These are phyloP conservation scores for Diprion similis DNA, from an alignment of 1,140 invertebrate genomes.

Conservation along the genomic window DNA sequence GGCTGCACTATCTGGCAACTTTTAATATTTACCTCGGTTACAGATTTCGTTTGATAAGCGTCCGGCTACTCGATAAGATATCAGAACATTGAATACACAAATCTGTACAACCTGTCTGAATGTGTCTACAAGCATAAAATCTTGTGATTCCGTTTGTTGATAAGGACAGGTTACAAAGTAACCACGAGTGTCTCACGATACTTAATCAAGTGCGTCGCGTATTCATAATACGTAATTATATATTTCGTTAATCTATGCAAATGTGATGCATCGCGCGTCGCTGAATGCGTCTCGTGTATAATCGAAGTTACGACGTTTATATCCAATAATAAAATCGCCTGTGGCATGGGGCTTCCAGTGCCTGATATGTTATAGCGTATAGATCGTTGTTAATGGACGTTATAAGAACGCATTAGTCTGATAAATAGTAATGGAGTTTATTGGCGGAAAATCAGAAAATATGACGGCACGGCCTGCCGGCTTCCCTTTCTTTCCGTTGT, in stretches of 20 bases:
- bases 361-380: constrained; percentile 50
- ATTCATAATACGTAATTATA: too few species aligned
- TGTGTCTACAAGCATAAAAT: neutral
- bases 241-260: too few species aligned
- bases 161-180: neutral
- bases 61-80: neutral
- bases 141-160: neutral
- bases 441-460: constrained; percentile 63
- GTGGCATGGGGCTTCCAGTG: constrained; percentile 25
- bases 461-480: constrained; percentile 48
- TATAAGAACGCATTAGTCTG: constrained; percentile 61
- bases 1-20: constrained; percentile 1
- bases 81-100: neutral
- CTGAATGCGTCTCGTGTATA: too few species aligned
- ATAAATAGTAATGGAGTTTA: constrained; percentile 64
- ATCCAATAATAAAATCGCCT: constrained; percentile 43
- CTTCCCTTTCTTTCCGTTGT: constrained; percentile 42
- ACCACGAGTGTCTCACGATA: too few species aligned
- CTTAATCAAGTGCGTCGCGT: too few species aligned
- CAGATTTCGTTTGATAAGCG: neutral
- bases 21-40: constrained; percentile 6
- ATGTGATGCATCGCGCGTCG: too few species aligned
- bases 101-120: neutral
- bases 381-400: constrained; percentile 61
- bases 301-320: constrained; percentile 3